Percentiles rank a stretch among this genome's conserved stretches.
These are phyloP conservation scores for Cordylochernes scorpioides DNA, from an alignment of 2,888 invertebrate genomes.

Conservation along the genomic window DNA sequence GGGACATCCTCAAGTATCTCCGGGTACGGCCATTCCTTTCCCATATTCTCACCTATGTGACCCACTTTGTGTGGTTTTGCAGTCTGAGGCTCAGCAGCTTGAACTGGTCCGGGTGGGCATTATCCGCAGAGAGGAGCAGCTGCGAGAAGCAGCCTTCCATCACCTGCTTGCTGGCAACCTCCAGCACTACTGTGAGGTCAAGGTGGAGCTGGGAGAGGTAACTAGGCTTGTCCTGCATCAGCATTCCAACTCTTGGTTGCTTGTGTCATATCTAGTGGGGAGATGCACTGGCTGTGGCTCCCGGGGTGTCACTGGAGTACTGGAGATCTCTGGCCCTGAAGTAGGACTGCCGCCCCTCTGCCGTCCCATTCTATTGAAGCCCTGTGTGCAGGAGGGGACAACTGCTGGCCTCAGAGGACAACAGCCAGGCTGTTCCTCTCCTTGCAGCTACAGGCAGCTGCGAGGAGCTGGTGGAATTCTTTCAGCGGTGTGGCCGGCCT, in stretches of 20 bases:
- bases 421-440: too few relatives aligned
- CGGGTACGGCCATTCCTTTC: too few relatives aligned
- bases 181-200: constrained; percentile 23
- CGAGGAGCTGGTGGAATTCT: too few relatives aligned
- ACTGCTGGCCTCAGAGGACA: too few relatives aligned
- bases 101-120: constrained; percentile 21
- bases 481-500: too few relatives aligned
- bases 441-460: too few relatives aligned
- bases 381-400: not conserved
- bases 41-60: not conserved
- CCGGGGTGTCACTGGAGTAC: constrained; percentile 23
- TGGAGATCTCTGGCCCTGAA: constrained; percentile 17
- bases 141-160: constrained; percentile 19
- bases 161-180: constrained; percentile 22
- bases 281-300: constrained; percentile 23
- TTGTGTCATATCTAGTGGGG: constrained; percentile 24
- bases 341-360: too few relatives aligned
- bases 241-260: too few relatives aligned
- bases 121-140: constrained; percentile 18
- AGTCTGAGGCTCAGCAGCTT: constrained; percentile 22
- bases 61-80: constrained; percentile 6
- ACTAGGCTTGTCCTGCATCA: too few relatives aligned
- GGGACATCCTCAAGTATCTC: too few relatives aligned
- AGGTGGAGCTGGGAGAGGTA: constrained; percentile 22
- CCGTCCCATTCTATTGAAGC: not conserved